Percentiles rank a stretch among this genome's conserved stretches.
Conservation (phyloP, 2,888 invertebrate species). For the Callyntrura sp. region DNA sequence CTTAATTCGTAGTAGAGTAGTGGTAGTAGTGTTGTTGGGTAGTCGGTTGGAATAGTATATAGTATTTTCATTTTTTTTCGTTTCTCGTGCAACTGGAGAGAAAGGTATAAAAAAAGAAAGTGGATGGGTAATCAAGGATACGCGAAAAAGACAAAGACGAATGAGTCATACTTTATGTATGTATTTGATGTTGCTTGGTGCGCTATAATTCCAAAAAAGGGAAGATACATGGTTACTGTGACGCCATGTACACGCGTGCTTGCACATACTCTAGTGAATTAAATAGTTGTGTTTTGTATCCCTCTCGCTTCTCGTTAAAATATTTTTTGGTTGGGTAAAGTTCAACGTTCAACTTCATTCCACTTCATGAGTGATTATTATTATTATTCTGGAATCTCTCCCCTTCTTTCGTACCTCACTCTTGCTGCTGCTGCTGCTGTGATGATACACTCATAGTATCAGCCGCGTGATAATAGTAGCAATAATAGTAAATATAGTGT, state of each 20-base stretch:
- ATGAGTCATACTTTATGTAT: slow-evolving; percentile 3
- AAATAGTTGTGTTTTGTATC: no score
- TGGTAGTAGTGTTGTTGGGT: neutral
- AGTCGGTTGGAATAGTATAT: no score
- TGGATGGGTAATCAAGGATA: slow-evolving; percentile 11
- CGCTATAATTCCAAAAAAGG: no score
- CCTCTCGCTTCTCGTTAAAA: neutral
- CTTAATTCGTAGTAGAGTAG: neutral
- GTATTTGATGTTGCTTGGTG: no score
- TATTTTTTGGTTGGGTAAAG: neutral
- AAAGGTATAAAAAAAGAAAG: slow-evolving; percentile 25
- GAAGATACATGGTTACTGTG: no score
- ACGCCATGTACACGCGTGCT: no score
- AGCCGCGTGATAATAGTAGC: neutral
- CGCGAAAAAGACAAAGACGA: slow-evolving; percentile 17
- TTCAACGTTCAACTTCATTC: slow-evolving; percentile 18
- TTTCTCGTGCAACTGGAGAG: neutral
- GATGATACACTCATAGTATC: no score
- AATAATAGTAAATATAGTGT: neutral
- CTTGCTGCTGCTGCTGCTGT: neutral
- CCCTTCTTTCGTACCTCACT: neutral
- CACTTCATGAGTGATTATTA: neutral
- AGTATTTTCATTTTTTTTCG: slow-evolving; percentile 16
- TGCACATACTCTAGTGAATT: no score
- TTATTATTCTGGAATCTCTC: slow-evolving; percentile 31